These are phyloP conservation scores for Geopemphigus sp. DNA, from an alignment of 1,140 invertebrate genomes.

Conservation along the genomic window DNA sequence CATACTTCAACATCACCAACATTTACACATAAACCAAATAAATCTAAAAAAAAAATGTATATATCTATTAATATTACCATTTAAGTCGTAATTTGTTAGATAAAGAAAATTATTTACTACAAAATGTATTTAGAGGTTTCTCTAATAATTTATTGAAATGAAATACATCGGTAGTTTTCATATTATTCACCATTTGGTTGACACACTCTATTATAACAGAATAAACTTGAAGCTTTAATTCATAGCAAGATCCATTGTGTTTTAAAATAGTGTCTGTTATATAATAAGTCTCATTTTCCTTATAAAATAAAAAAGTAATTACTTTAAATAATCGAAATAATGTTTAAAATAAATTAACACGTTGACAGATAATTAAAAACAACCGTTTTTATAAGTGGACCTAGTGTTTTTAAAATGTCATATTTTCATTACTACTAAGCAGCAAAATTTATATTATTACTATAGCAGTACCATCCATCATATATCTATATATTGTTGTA, in stretches of 20 bases:
- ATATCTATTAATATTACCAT: background rate
- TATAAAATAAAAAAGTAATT: no score
- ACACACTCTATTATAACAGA: slow-evolving; percentile 30
- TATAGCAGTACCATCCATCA: no score
- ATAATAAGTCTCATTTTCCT: slow-evolving; percentile 29
- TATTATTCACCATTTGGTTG: background rate
- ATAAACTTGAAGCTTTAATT: slow-evolving; percentile 37
- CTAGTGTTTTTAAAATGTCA: no score
- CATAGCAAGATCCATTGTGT: slow-evolving; percentile 8
- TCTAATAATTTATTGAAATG: slow-evolving; percentile 13
- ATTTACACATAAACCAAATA: slow-evolving; percentile 32
- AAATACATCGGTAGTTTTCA: background rate
- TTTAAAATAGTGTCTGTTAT: slow-evolving; percentile 21
- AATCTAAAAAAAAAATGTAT: slow-evolving; percentile 28
- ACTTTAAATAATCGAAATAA: no score
- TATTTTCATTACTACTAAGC: no score
- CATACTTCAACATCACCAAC: slow-evolving; percentile 33
- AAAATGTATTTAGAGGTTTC: slow-evolving; percentile 29
- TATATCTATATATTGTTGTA: no score
- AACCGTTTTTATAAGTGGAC: no score
- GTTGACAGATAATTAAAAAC: no score
- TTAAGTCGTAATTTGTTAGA: background rate
- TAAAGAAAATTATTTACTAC: slow-evolving; percentile 8
- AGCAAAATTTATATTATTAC: no score
- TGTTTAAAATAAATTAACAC: no score